Evolutionary conservation across 2,797 vertebrate genomes (phyloP), one percentile per base, ranked within the genome.

Genomic region (Momotus momota): DNA sequence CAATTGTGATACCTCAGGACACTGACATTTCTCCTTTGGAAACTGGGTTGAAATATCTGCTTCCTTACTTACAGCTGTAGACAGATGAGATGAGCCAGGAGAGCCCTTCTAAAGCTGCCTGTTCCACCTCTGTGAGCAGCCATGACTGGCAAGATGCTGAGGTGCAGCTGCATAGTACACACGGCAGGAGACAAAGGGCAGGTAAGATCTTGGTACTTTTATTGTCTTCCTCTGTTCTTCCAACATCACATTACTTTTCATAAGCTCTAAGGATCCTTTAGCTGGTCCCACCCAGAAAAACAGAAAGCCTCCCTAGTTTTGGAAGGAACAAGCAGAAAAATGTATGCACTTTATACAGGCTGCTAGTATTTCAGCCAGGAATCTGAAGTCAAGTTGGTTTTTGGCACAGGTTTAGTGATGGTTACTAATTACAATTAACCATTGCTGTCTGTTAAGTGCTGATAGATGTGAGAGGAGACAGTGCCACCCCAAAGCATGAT

Each of bases 151-250:
- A 27, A 70, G 29, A 31, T 17, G 9, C 70, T 57, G 33, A 87
- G 20, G 5, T 1, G 0, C 33, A 69, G 33, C 33, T 1, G 0
- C 6, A 16, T 2, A 48, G 10, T 13, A 12, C 23, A 27, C 8
- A 5, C 0, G 3, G 19, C 29, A 41, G 65, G n/a, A 66, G 14
- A 62, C n/a, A 54, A 65, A 62, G 16, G 5, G 5, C 22, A 38
- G n/a, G 3, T 25, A 61, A 91, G 31, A 23, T 46, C 29, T 57
- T 41, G 5, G 11, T 52, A 33, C 15, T 77, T 70, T 55, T 49
- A 58, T 31, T 75, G 7, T 46, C 45, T 8, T 70, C 14, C 38
- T 61, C 14, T 48, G 5, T 52, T 84, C 31, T 46, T 75, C 38
- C 27, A 23, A 29, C 9, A 8, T 19, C 35, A 41, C 8, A 4